Evolutionary conservation across 2,888 invertebrate species (phyloP), one percentile per base, ranked within the genome.

Genomic region (Caenorhabditis wallacei): DNA sequence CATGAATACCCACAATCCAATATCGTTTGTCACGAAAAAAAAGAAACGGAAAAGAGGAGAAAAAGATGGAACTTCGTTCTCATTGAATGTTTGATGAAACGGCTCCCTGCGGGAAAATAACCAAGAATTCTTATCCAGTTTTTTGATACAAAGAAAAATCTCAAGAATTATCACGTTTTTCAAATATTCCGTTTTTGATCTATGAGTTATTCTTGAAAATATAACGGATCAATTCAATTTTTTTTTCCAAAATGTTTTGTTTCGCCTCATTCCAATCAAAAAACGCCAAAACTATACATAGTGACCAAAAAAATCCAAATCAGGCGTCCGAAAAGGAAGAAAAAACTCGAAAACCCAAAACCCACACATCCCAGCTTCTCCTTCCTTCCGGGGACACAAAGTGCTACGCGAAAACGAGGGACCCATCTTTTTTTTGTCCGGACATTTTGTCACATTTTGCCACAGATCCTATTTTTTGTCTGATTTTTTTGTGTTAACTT

Each of bases 371-470:
- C 64, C 64, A 30, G 40, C 11, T 43, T 43, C 40, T 24, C 26
- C 71, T 72, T 72, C 71, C 71, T 72, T 72, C 71, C 71, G 71
- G 71, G 18, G 54, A 40, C 59, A 69, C 68, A 68, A 54, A 57
- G 70, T 70, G 70, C 70, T 56, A 51, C 69, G n/a, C 24, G 40
- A 26, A 24, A 61, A 43, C 18, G 18, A 18, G 13, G 37, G 71
- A 59, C 43, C 57, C 57, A 43, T 61, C 40, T 46, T 20, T 43
- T 51, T 61, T 72, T 71, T 46, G n/a, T n/a, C n/a, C 30, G 46
- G 70, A 70, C 70, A 48, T 70, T 70, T 61, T 72, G 71, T 72
- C 61, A 72, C 61, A 63, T 53, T 8, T 72, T 71, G 59, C 51
- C 71, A 71, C 71, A 51, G 59, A 68, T 53, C 59, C 40, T n/a